These are phyloP conservation scores for Nomada lathburiana DNA, from an alignment of 2,888 invertebrate genomes.

Conservation along the genomic window DNA sequence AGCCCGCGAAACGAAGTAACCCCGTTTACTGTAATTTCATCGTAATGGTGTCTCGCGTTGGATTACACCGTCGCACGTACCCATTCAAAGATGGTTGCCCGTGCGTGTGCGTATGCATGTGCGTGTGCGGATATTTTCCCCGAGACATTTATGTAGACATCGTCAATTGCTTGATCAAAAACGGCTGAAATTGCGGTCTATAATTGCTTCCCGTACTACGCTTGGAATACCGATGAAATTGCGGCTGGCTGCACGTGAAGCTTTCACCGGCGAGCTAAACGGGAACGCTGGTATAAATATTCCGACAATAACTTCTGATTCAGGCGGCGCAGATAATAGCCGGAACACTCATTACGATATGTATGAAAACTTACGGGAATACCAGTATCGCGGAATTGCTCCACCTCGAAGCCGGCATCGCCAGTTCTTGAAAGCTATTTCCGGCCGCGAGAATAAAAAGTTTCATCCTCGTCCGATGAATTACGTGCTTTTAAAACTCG, in stretches of 20 bases:
- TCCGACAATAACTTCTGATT: slow-evolving; percentile 44
- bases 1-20: background rate
- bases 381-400: slow-evolving; percentile 10
- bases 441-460: background rate
- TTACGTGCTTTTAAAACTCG: background rate
- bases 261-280: slow-evolving; percentile 30
- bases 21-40: slow-evolving; percentile 2
- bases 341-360: slow-evolving; percentile 27
- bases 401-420: background rate
- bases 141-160: slow-evolving; percentile 12
- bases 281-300: slow-evolving; percentile 38
- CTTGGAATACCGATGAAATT: slow-evolving; percentile 34
- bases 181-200: slow-evolving; percentile 28
- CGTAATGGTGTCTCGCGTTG: background rate
- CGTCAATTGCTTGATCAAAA: slow-evolving; percentile 35
- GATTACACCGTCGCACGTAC: slow-evolving; percentile 14
- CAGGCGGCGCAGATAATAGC: slow-evolving; percentile 23
- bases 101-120: background rate
- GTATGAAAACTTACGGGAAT: slow-evolving; percentile 46
- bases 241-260: background rate
- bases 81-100: background rate
- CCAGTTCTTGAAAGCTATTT: background rate
- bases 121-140: background rate
- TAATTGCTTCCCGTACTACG: slow-evolving; percentile 30
- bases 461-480: background rate